phyloP scores from a whole-genome alignment of 2,888 invertebrate genomes.

The Abrostola triplasia region DNA sequence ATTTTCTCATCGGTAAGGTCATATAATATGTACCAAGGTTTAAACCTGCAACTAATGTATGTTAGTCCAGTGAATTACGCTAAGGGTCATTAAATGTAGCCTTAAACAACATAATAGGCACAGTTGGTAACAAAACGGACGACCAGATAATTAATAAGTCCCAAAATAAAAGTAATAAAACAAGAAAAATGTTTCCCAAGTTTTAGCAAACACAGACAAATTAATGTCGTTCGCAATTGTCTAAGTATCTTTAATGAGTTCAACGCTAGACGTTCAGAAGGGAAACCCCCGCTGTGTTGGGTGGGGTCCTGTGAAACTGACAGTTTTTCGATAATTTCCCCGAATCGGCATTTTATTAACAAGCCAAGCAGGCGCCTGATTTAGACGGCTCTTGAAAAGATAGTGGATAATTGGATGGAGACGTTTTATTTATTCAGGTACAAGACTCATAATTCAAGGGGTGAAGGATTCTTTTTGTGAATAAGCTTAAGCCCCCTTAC shows the following conservation, averaged over 20 bases:
- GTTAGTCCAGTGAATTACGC: too few species aligned
- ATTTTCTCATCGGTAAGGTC: too few species aligned
- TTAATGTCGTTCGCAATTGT: constrained; percentile 55
- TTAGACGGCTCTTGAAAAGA: constrained; percentile 39
- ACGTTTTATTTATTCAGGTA: constrained; percentile 27
- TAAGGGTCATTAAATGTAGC: too few species aligned
- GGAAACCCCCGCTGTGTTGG: constrained; percentile 51
- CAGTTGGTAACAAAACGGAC: too few species aligned
- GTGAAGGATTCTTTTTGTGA: neutral
- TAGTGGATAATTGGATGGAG: constrained; percentile 41
- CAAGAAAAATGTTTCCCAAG: constrained; percentile 23
- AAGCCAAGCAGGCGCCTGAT: constrained; percentile 48
- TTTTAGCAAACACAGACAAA: constrained; percentile 46
- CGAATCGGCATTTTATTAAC: constrained; percentile 58
- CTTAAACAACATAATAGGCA: too few species aligned
- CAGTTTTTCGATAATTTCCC: constrained; percentile 59
- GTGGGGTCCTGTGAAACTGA: constrained; percentile 51
- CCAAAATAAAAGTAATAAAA: constrained; percentile 27
- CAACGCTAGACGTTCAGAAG: constrained; percentile 38
- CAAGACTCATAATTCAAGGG: neutral
- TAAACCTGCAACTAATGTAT: too few species aligned
- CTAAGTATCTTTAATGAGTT: constrained; percentile 57
- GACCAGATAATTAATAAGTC: neutral
- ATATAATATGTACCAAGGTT: too few species aligned
- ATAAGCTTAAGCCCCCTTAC: too few species aligned